A percentile compares a stretch with the other conserved stretches of the same genome.
Evolutionary conservation across 1,140 invertebrate species (phyloP).

Genomic region (Ooceraea biroi): DNA sequence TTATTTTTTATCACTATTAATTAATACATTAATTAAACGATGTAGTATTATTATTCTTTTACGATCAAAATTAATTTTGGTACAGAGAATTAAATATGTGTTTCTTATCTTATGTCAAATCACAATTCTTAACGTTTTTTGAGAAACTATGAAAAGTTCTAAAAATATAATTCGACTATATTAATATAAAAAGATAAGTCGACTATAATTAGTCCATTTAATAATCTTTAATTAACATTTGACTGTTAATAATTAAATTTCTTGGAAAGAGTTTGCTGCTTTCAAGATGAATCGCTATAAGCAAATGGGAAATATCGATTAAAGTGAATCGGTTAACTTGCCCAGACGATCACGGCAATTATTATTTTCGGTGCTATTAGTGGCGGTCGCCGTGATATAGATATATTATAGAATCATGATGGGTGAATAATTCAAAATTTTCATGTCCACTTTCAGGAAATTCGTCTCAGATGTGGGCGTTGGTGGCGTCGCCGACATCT

Average conservation of each 20-base stretch:
- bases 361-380: slow-evolving; percentile 63
- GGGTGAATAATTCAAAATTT: slow-evolving; percentile 43
- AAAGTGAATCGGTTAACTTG: neutral
- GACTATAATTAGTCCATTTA: neutral
- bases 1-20: no score
- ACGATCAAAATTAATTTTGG: neutral
- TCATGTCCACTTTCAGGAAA: slow-evolving; percentile 49
- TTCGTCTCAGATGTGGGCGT: slow-evolving; percentile 48
- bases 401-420: slow-evolving; percentile 9
- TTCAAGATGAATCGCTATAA: neutral
- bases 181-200: no score
- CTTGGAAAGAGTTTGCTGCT: neutral
- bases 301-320: neutral
- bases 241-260: neutral
- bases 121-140: neutral
- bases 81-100: neutral
- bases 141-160: neutral
- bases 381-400: neutral
- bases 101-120: neutral
- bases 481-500: slow-evolving; percentile 50
- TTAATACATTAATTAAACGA: no score
- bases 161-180: slow-evolving; percentile 14
- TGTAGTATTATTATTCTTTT: neutral
- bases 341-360: slow-evolving; percentile 4
- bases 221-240: neutral